Evolutionary conservation across 2,888 invertebrate genomes (phyloP), one percentile per base, ranked within the genome.

Genomic region (Dynastes tityus): DNA sequence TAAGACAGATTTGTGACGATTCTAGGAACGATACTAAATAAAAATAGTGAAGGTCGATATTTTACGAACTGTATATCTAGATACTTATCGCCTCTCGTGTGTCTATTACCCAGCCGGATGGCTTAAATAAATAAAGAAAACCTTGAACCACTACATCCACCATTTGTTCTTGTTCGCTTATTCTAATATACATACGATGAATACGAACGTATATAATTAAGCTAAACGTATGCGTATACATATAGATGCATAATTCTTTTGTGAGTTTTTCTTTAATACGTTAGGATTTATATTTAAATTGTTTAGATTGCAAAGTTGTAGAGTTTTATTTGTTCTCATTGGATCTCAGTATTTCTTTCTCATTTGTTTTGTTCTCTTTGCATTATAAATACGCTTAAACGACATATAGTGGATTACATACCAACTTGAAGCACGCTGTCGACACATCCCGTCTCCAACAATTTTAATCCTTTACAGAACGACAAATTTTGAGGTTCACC

Each of bases 351-450:
- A n/a, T 40, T 40, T 45, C 4, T 40, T 40, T 65, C 16, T 40
- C 37, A 5, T 40, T 16, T 45, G 13, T 11, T 45, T 45, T 45
- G 29, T 8, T 40, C 1, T 65, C 40, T 2, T 29, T n/a, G 27
- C n/a, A 5, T 3, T 11, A 3, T 65, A n/a, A 8, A 45, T 45
- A 45, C 45, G 1, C 45, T 45, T 45, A 2, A 45, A 45, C 45
- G 45, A 45, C 11, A 45, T 45, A 45, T 45, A 45, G 2, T 53
- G 32, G 53, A 53, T 51, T 76, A 93, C 95, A 94, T 90, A 96
- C 96, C 96, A 90, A 96, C 95, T 95, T 96, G 96, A 86, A 96
- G 92, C 86, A 96, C 96, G 90, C 92, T 94, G 89, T 95, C 95
- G 85, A 96, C 96, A 89, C 95, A 94, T 86, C 95, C 95, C 84